Evolutionary conservation across 2,888 invertebrate genomes (phyloP).

Genomic region (Gandaritis pyraliata): DNA sequence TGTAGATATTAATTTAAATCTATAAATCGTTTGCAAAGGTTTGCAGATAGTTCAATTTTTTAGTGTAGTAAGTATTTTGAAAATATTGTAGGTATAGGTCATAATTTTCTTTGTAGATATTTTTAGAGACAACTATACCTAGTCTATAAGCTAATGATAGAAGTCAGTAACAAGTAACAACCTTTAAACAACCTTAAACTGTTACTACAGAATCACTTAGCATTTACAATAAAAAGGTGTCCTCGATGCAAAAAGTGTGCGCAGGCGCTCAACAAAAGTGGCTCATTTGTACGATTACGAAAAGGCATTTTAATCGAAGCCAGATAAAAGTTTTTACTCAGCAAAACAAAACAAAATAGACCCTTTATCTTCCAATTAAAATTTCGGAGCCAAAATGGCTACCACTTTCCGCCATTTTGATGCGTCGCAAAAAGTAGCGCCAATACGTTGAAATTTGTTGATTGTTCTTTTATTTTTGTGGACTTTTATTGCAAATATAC

Average conservation of each 20-base stretch:
- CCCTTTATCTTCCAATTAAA: slow-evolving; percentile 79
- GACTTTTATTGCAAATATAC: background rate
- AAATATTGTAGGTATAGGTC: too few relatives aligned
- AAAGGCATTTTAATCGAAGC: slow-evolving; percentile 53
- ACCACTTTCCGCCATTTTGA: slow-evolving; percentile 74
- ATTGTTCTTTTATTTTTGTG: slow-evolving; percentile 26
- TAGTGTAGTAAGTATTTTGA: too few relatives aligned
- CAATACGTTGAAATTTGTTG: slow-evolving; percentile 17
- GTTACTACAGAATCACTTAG: slow-evolving; percentile 32
- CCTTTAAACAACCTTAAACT: background rate
- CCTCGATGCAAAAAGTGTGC: slow-evolving; percentile 42
- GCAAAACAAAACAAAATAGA: slow-evolving; percentile 63
- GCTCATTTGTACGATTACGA: slow-evolving; percentile 52
- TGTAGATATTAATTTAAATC: too few relatives aligned
- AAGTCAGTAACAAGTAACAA: background rate
- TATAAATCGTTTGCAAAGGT: too few relatives aligned
- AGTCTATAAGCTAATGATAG: too few relatives aligned
- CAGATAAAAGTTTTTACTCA: slow-evolving; percentile 48
- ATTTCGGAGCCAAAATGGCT: slow-evolving; percentile 78
- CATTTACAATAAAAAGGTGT: slow-evolving; percentile 62
- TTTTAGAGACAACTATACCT: too few relatives aligned
- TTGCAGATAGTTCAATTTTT: too few relatives aligned
- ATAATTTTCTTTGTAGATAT: too few relatives aligned
- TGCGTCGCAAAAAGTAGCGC: slow-evolving; percentile 50
- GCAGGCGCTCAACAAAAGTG: slow-evolving; percentile 41